Conservation (phyloP, 2,888 invertebrate species). For the Eucera pruinosa region DNA sequence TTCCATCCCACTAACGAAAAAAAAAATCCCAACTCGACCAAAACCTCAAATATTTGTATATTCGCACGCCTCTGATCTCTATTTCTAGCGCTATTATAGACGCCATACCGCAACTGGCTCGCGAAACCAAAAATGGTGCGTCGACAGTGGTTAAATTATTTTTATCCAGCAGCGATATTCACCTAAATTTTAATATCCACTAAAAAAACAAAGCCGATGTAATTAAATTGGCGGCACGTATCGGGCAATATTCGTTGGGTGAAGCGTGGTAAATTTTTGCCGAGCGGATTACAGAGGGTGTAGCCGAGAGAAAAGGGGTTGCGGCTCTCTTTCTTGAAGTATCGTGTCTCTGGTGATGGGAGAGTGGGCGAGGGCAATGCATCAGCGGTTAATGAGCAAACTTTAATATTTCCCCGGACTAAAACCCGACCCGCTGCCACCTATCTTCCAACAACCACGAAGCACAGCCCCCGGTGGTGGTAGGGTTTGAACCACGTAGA, state of each 20-base stretch:
- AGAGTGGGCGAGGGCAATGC: slow-evolving; percentile 70
- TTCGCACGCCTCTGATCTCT: no score
- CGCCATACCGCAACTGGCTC: no score
- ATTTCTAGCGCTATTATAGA: no score
- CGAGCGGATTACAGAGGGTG: no score
- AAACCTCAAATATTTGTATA: no score
- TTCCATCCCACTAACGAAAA: no score
- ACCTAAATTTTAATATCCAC: neutral
- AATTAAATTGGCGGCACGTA: slow-evolving; percentile 11
- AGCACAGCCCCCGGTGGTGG: slow-evolving; percentile 42
- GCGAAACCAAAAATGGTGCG: no score
- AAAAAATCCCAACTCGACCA: no score
- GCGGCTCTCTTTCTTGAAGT: slow-evolving; percentile 42
- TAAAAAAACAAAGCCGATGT: neutral
- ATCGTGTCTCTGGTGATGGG: slow-evolving; percentile 44
- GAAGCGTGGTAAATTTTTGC: no score
- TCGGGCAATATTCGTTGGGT: neutral
- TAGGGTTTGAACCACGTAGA: neutral
- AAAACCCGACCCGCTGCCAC: slow-evolving; percentile 61
- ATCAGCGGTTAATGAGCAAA: slow-evolving; percentile 80
- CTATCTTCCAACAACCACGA: slow-evolving; percentile 65
- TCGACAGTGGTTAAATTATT: no score
- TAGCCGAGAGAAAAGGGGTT: slow-evolving; percentile 32
- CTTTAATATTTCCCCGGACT: slow-evolving; percentile 77
- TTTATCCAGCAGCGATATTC: neutral